A percentile compares a stretch with the other conserved stretches of the same genome.
Evolutionary conservation across 1,140 invertebrate genomes (phyloP).

Genomic region (Zaprionus gabonicus): DNA sequence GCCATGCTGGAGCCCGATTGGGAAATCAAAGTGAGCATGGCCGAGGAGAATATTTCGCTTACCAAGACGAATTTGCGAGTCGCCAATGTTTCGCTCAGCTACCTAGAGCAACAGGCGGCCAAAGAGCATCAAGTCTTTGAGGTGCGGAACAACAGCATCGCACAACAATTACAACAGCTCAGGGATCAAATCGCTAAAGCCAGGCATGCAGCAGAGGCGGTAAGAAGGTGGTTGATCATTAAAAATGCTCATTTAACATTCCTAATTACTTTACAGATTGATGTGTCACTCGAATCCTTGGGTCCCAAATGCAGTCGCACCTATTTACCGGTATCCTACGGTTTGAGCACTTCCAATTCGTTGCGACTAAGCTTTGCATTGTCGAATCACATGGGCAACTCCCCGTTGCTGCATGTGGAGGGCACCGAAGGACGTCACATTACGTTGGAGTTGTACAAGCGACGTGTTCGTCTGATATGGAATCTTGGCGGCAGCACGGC

Average conservation of each 20-base stretch:
- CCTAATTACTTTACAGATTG: conserved; percentile 87
- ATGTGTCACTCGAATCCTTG: conserved; percentile 89
- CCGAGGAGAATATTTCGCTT: conserved; percentile 81
- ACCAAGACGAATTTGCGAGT: conserved; percentile 75
- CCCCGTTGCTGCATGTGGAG: conserved; percentile 85
- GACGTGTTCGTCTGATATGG: conserved; percentile 91
- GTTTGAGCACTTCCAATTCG: conserved; percentile 89
- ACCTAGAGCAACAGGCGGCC: conserved; percentile 84
- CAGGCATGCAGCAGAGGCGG: conserved; percentile 91
- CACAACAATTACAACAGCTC: conserved; percentile 88
- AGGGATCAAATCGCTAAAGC: conserved; percentile 91
- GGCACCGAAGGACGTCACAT: conserved; percentile 89
- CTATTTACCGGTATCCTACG: conserved; percentile 87
- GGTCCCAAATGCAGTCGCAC: conserved; percentile 90
- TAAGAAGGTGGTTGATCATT: conserved; percentile 84
- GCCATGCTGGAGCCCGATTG: conserved; percentile 86
- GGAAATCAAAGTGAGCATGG: conserved; percentile 85
- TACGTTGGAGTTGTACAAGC: conserved; percentile 91
- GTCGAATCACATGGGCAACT: conserved; percentile 84
- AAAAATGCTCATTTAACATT: neutral
- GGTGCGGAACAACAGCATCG: conserved; percentile 87
- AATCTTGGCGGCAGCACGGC: conserved; percentile 90
- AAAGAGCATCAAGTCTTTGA: conserved; percentile 87
- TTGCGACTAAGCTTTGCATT: conserved; percentile 89
- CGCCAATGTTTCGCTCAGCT: conserved; percentile 85